These are phyloP conservation scores for Stenopsyche tienmushanensis DNA, from an alignment of 1,140 invertebrate genomes.

Conservation along the genomic window DNA sequence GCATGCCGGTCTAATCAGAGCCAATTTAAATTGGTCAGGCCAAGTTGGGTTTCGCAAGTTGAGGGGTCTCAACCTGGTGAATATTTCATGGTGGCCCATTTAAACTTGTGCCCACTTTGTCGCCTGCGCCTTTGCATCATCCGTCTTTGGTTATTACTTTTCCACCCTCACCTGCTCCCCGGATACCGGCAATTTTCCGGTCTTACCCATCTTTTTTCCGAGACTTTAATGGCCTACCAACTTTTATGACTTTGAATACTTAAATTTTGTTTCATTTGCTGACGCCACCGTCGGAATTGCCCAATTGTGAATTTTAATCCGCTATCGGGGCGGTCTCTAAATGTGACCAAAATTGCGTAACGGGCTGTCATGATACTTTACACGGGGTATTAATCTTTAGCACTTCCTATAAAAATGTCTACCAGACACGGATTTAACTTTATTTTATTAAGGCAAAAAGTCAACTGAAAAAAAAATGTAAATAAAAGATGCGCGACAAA, in stretches of 20 bases:
- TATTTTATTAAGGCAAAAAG: too few species aligned
- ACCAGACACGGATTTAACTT: too few species aligned
- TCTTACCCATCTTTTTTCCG: slow-evolving; percentile 24
- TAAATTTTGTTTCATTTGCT: slow-evolving; percentile 27
- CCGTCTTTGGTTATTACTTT: slow-evolving; percentile 21
- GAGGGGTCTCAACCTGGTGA: neutral
- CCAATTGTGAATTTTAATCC: slow-evolving; percentile 25
- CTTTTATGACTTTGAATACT: slow-evolving; percentile 31
- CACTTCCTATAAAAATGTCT: too few species aligned
- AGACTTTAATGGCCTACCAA: slow-evolving; percentile 24
- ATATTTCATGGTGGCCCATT: neutral
- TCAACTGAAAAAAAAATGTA: too few species aligned
- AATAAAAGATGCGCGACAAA: too few species aligned
- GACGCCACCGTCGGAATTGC: neutral
- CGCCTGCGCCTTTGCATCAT: slow-evolving; percentile 7
- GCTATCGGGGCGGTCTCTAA: neutral
- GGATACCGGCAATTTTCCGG: slow-evolving; percentile 20
- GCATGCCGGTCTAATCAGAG: too few species aligned
- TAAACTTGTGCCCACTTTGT: neutral
- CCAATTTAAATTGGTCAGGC: too few species aligned
- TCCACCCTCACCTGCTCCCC: slow-evolving; percentile 18
- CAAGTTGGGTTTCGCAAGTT: too few species aligned
- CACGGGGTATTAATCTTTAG: too few species aligned
- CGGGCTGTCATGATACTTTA: too few species aligned
- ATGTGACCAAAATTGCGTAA: neutral